A percentile compares a stretch with the other conserved stretches of the same genome.
Conservation (phyloP, 2,113 vertebrate genomes). For the Eulemur macaco region DNA sequence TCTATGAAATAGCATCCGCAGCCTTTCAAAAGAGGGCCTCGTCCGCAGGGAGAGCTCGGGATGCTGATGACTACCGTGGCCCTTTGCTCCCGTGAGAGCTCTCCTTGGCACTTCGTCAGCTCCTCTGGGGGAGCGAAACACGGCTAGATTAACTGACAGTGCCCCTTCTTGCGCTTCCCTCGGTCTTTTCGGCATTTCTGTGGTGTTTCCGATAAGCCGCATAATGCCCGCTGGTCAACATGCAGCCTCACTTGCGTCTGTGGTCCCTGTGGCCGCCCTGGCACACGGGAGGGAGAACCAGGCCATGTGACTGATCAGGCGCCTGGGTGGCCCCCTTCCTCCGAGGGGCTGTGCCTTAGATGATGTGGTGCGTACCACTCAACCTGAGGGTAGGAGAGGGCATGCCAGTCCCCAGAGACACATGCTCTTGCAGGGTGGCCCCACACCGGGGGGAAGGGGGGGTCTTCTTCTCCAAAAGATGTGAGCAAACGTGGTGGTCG, state of each 20-base stretch:
- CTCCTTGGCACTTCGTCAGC: background rate
- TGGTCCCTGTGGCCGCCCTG: background rate
- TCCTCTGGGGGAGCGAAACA: rapidly evolving
- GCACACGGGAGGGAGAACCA: background rate
- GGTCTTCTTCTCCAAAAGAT: background rate
- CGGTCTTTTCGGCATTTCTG: background rate
- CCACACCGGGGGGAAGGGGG: background rate
- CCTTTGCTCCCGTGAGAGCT: background rate
- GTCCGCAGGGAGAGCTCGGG: background rate
- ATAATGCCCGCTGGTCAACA: background rate
- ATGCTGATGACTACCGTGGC: background rate
- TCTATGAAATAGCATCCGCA: background rate
- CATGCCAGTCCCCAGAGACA: background rate
- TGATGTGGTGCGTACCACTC: rapidly evolving
- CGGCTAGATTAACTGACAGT: background rate
- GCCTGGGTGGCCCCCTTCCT: background rate
- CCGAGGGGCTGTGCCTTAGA: background rate
- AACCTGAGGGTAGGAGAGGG: background rate
- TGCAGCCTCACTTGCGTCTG: background rate
- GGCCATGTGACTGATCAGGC: rapidly evolving
- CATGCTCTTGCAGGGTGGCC: background rate
- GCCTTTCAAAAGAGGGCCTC: background rate
- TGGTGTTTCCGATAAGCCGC: background rate
- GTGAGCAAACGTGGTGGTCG: background rate
- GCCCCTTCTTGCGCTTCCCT: background rate